phyloP scores from a whole-genome alignment of 2,797 vertebrate genomes.

The Thaleichthys pacificus region DNA sequence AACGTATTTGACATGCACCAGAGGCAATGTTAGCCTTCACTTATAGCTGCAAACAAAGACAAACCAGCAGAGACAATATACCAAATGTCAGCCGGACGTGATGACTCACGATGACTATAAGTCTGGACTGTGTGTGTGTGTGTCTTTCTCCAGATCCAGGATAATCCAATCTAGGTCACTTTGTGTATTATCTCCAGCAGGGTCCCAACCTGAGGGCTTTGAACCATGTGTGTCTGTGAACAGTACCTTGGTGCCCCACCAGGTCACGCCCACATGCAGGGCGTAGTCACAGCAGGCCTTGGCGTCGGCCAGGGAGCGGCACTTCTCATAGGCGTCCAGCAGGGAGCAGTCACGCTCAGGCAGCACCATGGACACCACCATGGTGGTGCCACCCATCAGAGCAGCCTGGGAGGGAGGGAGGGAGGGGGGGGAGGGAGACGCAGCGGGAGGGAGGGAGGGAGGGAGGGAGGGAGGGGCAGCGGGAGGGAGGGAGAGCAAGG shows the following conservation, averaged over 20 bases:
- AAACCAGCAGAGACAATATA: too few relatives aligned
- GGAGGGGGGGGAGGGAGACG: background rate
- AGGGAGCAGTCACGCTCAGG: slow-evolving; percentile 94
- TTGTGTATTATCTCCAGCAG: background rate
- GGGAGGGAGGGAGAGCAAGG: background rate
- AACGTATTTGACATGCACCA: too few relatives aligned
- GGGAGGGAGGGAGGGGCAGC: slow-evolving; percentile 11
- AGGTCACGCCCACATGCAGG: slow-evolving; percentile 18
- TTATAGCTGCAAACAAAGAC: too few relatives aligned
- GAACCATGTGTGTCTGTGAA: background rate
- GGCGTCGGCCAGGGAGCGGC: slow-evolving; percentile 85
- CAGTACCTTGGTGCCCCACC: background rate
- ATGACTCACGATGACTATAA: too few relatives aligned
- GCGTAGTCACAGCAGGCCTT: slow-evolving; percentile 81
- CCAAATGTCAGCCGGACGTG: too few relatives aligned
- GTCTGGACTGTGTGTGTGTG: background rate
- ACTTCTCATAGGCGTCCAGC: slow-evolving; percentile 91
- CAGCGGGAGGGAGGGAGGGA: background rate
- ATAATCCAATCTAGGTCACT: background rate
- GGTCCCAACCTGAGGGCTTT: too few relatives aligned
- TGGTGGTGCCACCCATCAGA: slow-evolving; percentile 93
- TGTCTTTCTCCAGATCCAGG: background rate
- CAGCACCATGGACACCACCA: slow-evolving; percentile 88
- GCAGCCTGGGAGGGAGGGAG: slow-evolving; percentile 79
- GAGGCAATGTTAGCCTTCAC: too few relatives aligned